Percentiles rank a stretch among this genome's conserved stretches.
Evolutionary conservation across 2,113 vertebrate genomes (phyloP).

Genomic region (Psephotus haematonotus): DNA sequence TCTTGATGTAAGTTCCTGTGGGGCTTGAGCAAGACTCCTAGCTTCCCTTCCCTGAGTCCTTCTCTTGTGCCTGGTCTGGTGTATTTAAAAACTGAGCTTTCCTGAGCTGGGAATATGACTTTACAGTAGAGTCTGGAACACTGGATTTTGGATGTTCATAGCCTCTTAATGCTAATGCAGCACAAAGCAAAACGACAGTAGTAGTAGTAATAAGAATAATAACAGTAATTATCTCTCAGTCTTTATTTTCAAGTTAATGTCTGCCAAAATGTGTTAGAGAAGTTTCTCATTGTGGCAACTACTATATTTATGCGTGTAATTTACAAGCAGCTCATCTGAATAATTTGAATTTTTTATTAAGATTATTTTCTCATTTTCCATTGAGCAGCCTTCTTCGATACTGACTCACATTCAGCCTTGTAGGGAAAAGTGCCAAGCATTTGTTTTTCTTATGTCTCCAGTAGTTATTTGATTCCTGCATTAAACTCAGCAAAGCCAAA

Average conservation of each 20-base stretch:
- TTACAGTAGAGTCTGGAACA: background rate
- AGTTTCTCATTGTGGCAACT: conserved; percentile 58
- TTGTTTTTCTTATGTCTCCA: conserved; percentile 57
- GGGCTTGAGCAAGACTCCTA: background rate
- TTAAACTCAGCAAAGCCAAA: conserved; percentile 50
- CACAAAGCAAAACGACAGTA: conserved; percentile 18
- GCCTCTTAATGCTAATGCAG: conserved; percentile 17
- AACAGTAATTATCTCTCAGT: conserved; percentile 25
- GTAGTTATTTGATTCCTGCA: conserved; percentile 53
- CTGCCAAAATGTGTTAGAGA: conserved; percentile 58
- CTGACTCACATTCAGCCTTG: conserved; percentile 41
- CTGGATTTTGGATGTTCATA: background rate
- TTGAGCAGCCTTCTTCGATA: conserved; percentile 44
- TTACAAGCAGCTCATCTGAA: conserved; percentile 52
- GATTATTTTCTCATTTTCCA: conserved; percentile 60
- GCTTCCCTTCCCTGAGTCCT: background rate
- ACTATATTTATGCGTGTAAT: conserved; percentile 39
- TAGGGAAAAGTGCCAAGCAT: conserved; percentile 38
- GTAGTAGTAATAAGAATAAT: conserved; percentile 19
- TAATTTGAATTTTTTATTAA: conserved; percentile 66
- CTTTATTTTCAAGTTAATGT: conserved; percentile 54
- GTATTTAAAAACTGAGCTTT: background rate
- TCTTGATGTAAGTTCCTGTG: background rate
- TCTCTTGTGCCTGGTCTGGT: background rate
- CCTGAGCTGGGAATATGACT: background rate